Percentiles rank a stretch among this genome's conserved stretches.
Conservation (phyloP, 30 jellyfish, hydroid and myxozoan species). For the Mastigias papua region DNA sequence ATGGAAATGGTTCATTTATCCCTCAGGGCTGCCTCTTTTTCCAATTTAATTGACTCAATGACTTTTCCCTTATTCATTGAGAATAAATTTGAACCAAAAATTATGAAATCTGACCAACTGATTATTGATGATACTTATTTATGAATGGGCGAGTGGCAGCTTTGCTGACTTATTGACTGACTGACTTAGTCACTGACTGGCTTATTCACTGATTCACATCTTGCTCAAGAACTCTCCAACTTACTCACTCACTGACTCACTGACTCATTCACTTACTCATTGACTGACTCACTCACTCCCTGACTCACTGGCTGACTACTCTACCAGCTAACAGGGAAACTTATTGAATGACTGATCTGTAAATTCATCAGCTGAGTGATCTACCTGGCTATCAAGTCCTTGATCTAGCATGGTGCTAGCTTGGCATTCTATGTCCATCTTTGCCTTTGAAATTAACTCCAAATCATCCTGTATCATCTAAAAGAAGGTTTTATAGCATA, state of each 20-base stretch:
- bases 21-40: too few relatives aligned
- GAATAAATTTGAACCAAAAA: too few relatives aligned
- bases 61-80: too few relatives aligned
- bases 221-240: too few relatives aligned
- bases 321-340: not conserved
- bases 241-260: too few relatives aligned
- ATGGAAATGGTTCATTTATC: too few relatives aligned
- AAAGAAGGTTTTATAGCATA: not conserved
- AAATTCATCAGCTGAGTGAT: not conserved
- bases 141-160: not conserved
- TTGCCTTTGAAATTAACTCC: conserved; percentile 59
- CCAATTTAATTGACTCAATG: too few relatives aligned
- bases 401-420: conserved; percentile 82
- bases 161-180: not conserved
- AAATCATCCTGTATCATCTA: conserved; percentile 76
- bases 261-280: not conserved
- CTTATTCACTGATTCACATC: conserved; percentile 1
- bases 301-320: not conserved
- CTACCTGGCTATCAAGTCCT: conserved; percentile 91
- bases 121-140: too few relatives aligned
- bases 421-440: conserved; percentile 67
- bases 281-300: not conserved
- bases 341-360: not conserved
- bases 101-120: too few relatives aligned
- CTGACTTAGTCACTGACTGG: not conserved